Evolutionary conservation across 2,797 vertebrate genomes (phyloP), one percentile per base, ranked within the genome.

Genomic region (Eidolon dupreanum): DNA sequence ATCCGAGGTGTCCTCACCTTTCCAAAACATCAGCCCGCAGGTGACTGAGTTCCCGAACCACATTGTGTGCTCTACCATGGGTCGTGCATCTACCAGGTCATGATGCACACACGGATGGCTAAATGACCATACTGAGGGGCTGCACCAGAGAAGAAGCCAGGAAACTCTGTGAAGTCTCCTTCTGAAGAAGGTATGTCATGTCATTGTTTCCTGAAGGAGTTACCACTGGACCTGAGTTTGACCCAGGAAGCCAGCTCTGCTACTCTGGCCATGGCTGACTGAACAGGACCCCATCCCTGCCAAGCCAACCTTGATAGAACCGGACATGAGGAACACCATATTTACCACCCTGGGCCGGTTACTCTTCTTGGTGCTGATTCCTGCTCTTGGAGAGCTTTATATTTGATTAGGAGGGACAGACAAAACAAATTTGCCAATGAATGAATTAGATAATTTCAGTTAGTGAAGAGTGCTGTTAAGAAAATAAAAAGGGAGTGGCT

Each of bases 11-110:
- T 10, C 57, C 26, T 78, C 49, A 63, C 49, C 22, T 75, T 43
- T 82, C 84, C 61, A 86, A 94, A 65, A 43, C n/a, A 38, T 28
- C 61, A 49, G 70, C n/a, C 13, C 38, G 33, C 24, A 51, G 61
- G 41, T 17, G 57, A 77, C 68, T 22, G 43, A 75, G 59, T 33
- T 49, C 24, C 24, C 5, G 1, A 53, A 65, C 36, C 6, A 53
- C 57, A 26, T 24, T 5, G 28, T 13, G 38, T 2, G 20, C 28
- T 41, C 33, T 51, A 5, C 31, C 0, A 3, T 0, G 15, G 31
- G 46, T 16, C 4, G 49, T 49, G 49, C 15, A 49, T 49, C 49
- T 49, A 17, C 24, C 5, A 0, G 19, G 46, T 55, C 1, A 26
- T 0, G 13, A 17, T 0, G 41, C 53, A 31, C 7, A 26, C 22